Base-by-base conservation (phyloP, 2,113 vertebrate genomes). In the Gobiocypris rarus region DNA sequence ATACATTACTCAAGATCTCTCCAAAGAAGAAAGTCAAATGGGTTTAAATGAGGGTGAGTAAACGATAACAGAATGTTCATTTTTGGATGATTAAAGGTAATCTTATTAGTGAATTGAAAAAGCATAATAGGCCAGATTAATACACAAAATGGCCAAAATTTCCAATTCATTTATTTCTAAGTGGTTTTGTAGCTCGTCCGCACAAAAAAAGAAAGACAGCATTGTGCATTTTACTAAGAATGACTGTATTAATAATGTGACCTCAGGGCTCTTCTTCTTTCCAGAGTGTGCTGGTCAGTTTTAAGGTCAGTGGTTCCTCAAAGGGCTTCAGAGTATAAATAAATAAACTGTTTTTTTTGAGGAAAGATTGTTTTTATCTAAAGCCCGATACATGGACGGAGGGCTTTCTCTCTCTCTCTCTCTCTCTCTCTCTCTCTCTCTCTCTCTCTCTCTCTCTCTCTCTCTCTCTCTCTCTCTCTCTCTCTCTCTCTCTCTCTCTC, bases 291-390 rank as follows among this genome's bases (percentile, higher is more conserved):
- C n/a, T 48, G 80, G 85, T 88, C 78, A 82, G 61, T 82, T 86
- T 86, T 85, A 85, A 88, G 87, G 87, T 85, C 87, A 86, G 79
- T 38, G 22, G 58, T 84, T 75, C 85, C 85, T 88, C 59, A 54
- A 77, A 86, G 87, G 82, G 82, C 52, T 84, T 54, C 28, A 22
- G 15, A 63, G 19, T 41, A 61, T 59, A 61, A 76, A 56, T 70
- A 85, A 61, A 70, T 81, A 65, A 81, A 81, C 26, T 50, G 22
- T 3, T 41, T 69, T n/a, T 80, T 79, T 50, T 19, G 0, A 31
- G 45, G 28, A 82, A 70, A 81, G 10, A 71, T 56, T 56, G 80
- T 71, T 84, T 83, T 65, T 81, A 78, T 87, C 75, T 76, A 56
- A 85, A 79, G 54, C 83, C 83, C 22, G 43, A 43, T 34, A 76